Base-by-base conservation (phyloP, 2,797 vertebrate species). In the Poecilia gillii region DNA sequence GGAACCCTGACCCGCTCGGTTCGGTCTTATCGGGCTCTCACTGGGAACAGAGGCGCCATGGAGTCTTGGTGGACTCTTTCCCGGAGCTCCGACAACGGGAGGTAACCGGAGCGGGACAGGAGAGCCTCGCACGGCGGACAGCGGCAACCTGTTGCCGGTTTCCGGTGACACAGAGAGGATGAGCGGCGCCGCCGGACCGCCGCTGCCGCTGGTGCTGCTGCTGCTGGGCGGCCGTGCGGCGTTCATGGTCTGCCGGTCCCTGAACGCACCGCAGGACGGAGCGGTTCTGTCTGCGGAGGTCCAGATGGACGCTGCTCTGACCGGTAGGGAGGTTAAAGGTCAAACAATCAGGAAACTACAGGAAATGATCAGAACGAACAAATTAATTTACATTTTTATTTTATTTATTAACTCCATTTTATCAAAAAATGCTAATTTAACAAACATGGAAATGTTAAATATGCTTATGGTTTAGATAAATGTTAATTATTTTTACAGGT, bases 71-170 rank as follows among this genome's bases (percentile, higher is more conserved):
- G 70, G 86, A 84, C 64, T 53, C 57, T 36, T 2, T 55, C 76
- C 71, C 81, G 75, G 74, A 25, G 85, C 80, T 76, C 76, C 13
- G 73, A 43, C 79, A 71, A 76, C 45, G 75, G 51, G 78, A 92
- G 79, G 86, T 92, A 88, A 89, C 89, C 64, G 62, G 49, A 72
- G 5, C 79, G 36, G 79, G 75, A 79, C 76, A 14, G 75, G n/a
- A 14, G 25, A 31, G 36, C 83, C 73, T 75, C 74, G 7, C 59
- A 11, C 68, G 28, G 77, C 33, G 62, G 62, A 39, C 57, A 16
- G 62, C 75, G 49, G 78, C 74, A 0, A 91, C 89, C 90, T 87
- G 90, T 90, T 88, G 88, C 88, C 47, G 76, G 81, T 84, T 13
- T 4, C 76, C 81, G 87, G 83, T 79, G 87, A 73, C 82, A 81